phyloP scores from a whole-genome alignment of 2,797 vertebrate genomes.

The Danio kyathit region DNA sequence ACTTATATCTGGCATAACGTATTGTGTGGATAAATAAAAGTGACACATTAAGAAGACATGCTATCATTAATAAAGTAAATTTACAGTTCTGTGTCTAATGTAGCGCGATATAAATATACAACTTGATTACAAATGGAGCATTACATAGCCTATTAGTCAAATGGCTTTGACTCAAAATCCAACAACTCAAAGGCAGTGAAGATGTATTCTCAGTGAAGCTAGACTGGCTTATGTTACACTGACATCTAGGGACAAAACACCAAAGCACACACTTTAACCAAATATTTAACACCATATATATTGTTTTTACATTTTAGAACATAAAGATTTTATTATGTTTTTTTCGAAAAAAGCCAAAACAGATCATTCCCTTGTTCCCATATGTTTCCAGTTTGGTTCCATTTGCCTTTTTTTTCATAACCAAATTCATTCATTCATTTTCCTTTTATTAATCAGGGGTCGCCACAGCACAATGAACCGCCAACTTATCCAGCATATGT shows the following conservation, averaged over 20 bases:
- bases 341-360: too few species aligned
- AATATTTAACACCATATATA: too few species aligned
- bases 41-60: too few species aligned
- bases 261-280: background rate
- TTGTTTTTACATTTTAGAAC: too few species aligned
- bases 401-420: too few species aligned
- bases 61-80: background rate
- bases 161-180: background rate
- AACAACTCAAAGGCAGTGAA: background rate
- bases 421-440: too few species aligned
- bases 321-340: too few species aligned
- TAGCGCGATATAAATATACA: background rate
- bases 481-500: too few species aligned
- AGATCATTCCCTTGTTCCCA: too few species aligned
- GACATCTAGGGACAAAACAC: constrained; percentile 10
- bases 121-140: background rate
- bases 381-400: too few species aligned
- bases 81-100: background rate
- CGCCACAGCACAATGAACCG: too few species aligned
- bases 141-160: background rate
- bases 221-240: constrained; percentile 4
- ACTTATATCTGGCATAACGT: background rate
- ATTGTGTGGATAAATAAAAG: background rate
- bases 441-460: too few species aligned
- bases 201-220: background rate